phyloP scores from a whole-genome alignment of 2,888 invertebrate species.

The Netelia fuscicornis region DNA sequence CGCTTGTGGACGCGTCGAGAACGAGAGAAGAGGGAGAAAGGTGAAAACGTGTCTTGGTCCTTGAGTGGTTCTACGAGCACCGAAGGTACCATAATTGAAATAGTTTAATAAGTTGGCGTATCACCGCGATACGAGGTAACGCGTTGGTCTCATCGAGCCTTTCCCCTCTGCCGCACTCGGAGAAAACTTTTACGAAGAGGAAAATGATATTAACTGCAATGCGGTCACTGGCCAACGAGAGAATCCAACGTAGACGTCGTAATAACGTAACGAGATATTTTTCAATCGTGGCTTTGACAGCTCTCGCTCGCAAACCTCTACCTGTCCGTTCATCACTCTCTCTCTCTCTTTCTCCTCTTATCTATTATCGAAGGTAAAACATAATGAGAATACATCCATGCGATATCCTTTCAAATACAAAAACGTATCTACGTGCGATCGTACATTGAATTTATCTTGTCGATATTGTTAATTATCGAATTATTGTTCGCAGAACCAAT shows the following conservation, averaged over 20 bases:
- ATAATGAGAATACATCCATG: too few relatives aligned
- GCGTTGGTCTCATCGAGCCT: neutral
- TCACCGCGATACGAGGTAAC: conserved; percentile 11
- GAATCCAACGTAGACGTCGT: neutral
- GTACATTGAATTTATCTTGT: too few relatives aligned
- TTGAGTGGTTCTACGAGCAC: conserved; percentile 5
- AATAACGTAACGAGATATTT: conserved; percentile 24
- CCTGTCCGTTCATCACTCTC: neutral
- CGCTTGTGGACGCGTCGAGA: neutral
- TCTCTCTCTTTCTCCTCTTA: neutral
- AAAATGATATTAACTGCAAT: conserved; percentile 30
- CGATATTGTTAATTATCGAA: too few relatives aligned
- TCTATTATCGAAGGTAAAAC: too few relatives aligned
- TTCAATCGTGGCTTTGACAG: conserved; percentile 29
- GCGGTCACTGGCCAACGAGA: conserved; percentile 30
- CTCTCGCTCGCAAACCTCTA: neutral
- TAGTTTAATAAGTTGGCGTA: conserved; percentile 69
- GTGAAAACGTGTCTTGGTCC: conserved; percentile 28
- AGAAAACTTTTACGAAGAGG: neutral
- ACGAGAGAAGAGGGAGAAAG: conserved; percentile 38
- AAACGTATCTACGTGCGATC: too few relatives aligned
- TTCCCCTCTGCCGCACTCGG: neutral
- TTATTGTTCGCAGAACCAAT: too few relatives aligned
- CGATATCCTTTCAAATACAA: too few relatives aligned
- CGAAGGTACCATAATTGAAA: conserved; percentile 66